Evolutionary conservation across 2,113 vertebrate genomes (phyloP).

Genomic region (Phodopus roborovskii): DNA sequence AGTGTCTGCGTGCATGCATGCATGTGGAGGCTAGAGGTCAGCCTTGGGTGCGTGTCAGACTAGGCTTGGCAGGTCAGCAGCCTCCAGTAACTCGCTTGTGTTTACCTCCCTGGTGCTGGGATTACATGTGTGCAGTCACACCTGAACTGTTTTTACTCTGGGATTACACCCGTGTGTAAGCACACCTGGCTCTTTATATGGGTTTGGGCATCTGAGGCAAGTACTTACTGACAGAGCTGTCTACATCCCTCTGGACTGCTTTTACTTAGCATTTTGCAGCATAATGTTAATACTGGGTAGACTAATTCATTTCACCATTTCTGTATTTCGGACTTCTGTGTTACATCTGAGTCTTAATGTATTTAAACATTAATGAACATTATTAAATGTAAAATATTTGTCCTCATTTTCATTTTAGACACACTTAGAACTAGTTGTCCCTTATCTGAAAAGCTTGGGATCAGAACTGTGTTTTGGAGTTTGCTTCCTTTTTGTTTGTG

Average conservation of each 20-base stretch:
- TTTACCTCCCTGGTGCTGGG: not conserved
- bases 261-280: not conserved
- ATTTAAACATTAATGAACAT: not conserved
- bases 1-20: not conserved
- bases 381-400: conserved; percentile 23
- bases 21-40: not conserved
- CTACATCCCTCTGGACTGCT: not conserved
- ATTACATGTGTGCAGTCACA: not conserved
- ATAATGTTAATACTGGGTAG: not conserved
- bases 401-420: conserved; percentile 17
- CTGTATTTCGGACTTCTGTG: not conserved
- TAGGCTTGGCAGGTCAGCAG: not conserved
- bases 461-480: not conserved
- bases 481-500: not conserved
- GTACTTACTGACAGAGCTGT: not conserved
- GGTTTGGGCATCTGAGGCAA: not conserved
- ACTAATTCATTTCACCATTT: not conserved
- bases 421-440: not conserved
- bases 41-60: not conserved
- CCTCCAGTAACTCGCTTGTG: too few relatives aligned
- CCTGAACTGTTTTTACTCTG: too few relatives aligned
- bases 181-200: not conserved
- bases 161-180: not conserved
- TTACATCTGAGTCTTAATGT: not conserved
- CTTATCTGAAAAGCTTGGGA: not conserved